Base-by-base conservation (phyloP, 2,113 vertebrate species). In the Nanorana parkeri region DNA sequence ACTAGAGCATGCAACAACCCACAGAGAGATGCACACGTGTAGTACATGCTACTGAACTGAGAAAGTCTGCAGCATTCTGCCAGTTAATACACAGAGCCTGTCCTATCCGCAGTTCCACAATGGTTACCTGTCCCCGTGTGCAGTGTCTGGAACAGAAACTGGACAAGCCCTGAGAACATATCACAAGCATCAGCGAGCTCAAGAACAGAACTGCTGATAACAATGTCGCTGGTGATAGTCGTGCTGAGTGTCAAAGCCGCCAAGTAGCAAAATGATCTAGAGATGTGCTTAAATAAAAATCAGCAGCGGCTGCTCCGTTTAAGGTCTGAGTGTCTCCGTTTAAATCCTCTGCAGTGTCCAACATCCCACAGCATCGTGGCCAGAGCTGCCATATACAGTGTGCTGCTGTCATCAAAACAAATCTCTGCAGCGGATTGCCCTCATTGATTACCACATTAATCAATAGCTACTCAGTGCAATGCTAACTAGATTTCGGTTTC, bases 101-200 rank as follows among this genome's bases (percentile, higher is more conserved):
- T 54, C 63, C 23, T 64, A 55, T 47, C 56, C 63, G 67, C 78
- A 60, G 67, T 21, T 26, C 55, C 78, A 61, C 24, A 16, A 20
- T 23, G 58, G 68, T 95, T 94, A 95, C 92, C 94, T 94, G 91
- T 89, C 89, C 89, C 88, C 86, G 89, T 92, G 65, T 87, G 88
- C 85, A 93, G 86, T 0, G 90, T 88, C 79, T 87, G 87, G 78
- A 93, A 89, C 61, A 93, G 87, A 87, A 93, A 88, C 82, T 93
- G 91, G 86, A 94, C 91, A 89, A 93, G 83, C 61, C 84, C 92
- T 89, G 93, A 87, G 89, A 93, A 89, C 92, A 89, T 90, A 91
- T 85, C 88, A 88, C 83, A 89, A 87, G 89, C 88, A 87, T 17
- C 32, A 78, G 89, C 81, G 26, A 64, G 76, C 89, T 89, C 90